Evolutionary conservation across 2,797 vertebrate genomes (phyloP), one percentile per base, ranked within the genome.

Genomic region (Eulemur albifrons): DNA sequence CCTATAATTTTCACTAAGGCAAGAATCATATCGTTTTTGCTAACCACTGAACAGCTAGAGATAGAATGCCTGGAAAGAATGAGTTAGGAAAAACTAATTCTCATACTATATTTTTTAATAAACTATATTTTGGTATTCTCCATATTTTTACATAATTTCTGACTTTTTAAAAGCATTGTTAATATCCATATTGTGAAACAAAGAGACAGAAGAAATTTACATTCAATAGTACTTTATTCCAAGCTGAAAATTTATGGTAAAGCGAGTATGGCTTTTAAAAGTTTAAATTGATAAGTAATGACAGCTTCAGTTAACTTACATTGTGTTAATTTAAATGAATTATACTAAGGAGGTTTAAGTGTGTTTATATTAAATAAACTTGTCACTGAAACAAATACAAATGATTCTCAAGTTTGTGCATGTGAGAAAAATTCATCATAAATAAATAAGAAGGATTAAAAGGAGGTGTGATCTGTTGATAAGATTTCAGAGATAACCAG

Each of bases 311-410:
- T 48, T 96, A 82, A 89, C 72, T 50, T 80, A 86, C 11, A 50
- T 17, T 61, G 5, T 48, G 72, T 43, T 97, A 57, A 80, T 87
- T 96, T 90, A 90, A 94, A 81, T 73, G 67, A 70, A 87, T 43
- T 83, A 23, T 59, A 80, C 17, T 79, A 84, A 72, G 10, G 72
- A 92, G 21, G 11, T 48, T 63, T 73, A 65, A 21, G 1, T 45
- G 70, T 76, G 8, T 57, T 86, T 35, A 80, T 27, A 73, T 63
- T 63, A 72, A 92, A 96, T 25, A 94, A 18, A 75, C 23, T 65
- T 67, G 0, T 0, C 67, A 94, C 61, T 90, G 27, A 63, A 96
- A 27, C 25, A 89, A 57, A 0, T 67, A 67, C 7, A 57, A 81
- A 70, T 69, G 30, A 77, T 90, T 85, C 4, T 93, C 70, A 84